Conservation (phyloP, 2,113 vertebrate genomes). For the Oreotrochilus melanogaster region DNA sequence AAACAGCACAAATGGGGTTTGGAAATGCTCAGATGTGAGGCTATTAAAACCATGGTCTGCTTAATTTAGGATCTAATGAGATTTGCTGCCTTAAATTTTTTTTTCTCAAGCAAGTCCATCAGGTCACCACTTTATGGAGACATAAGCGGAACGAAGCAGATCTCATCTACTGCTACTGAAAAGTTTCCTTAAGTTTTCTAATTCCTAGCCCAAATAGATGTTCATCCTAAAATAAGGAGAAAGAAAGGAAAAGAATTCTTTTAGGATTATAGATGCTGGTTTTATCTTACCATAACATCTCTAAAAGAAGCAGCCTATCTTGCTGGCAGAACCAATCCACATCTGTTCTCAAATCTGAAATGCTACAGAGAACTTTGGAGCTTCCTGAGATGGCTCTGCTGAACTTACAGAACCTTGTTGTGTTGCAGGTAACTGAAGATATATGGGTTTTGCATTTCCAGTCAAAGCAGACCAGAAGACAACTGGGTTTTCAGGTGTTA, state of each 20-base stretch:
- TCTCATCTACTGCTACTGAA: neutral
- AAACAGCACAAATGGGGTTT: neutral
- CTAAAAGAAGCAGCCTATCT: neutral
- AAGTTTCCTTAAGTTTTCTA: neutral
- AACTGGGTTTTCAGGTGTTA: neutral
- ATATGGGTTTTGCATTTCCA: neutral
- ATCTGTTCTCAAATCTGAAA: neutral
- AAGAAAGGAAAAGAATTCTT: neutral
- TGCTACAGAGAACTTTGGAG: neutral
- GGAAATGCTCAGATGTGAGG: neutral
- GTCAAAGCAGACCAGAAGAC: neutral
- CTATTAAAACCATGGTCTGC: neutral
- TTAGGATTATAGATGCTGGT: neutral
- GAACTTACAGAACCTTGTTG: neutral
- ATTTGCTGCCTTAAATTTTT: neutral
- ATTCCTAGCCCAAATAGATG: neutral
- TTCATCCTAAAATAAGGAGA: neutral
- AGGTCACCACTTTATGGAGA: neutral
- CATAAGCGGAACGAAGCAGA: neutral
- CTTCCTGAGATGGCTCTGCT: neutral
- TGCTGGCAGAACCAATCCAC: neutral
- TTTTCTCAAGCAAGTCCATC: neutral
- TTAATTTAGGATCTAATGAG: conserved; percentile 18
- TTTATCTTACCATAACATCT: neutral
- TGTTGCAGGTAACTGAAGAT: neutral